Percentiles rank a stretch among this genome's conserved stretches.
phyloP scores from a whole-genome alignment of 2,113 vertebrate species.

The Oryzias celebensis region DNA sequence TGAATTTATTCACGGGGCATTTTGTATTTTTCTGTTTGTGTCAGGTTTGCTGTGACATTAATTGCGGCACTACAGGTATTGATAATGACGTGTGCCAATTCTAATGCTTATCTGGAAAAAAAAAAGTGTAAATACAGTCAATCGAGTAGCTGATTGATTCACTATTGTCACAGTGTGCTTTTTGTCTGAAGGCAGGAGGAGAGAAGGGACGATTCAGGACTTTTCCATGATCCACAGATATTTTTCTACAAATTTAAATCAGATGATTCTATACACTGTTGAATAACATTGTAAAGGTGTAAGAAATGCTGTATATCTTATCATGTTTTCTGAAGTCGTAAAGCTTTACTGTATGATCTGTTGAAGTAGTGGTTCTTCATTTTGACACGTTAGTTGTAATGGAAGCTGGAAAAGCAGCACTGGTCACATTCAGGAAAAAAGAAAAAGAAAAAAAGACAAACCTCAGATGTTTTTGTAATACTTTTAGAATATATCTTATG shows the following conservation, averaged over 20 bases:
- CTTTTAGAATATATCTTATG: slow-evolving; percentile 75
- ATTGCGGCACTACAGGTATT: slow-evolving; percentile 74
- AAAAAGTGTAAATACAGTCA: slow-evolving; percentile 67
- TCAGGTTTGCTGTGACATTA: slow-evolving; percentile 76
- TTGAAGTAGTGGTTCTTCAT: slow-evolving; percentile 75
- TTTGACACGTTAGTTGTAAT: slow-evolving; percentile 66
- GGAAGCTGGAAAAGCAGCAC: slow-evolving; percentile 74
- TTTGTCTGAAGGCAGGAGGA: slow-evolving; percentile 71
- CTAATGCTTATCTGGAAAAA: slow-evolving; percentile 63
- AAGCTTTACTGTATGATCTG: slow-evolving; percentile 75
- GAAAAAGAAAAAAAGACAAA: slow-evolving; percentile 53
- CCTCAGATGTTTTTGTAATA: slow-evolving; percentile 78
- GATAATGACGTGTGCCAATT: slow-evolving; percentile 73
- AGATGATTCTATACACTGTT: slow-evolving; percentile 81
- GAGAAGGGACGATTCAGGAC: slow-evolving; percentile 78
- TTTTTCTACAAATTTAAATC: slow-evolving; percentile 81
- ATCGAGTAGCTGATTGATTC: slow-evolving; percentile 67
- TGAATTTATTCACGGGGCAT: slow-evolving; percentile 79
- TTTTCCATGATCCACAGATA: slow-evolving; percentile 78
- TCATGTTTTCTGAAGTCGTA: slow-evolving; percentile 74
- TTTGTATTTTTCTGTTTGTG: slow-evolving; percentile 74
- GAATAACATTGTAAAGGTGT: slow-evolving; percentile 79
- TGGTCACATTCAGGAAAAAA: slow-evolving; percentile 76
- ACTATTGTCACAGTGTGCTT: slow-evolving; percentile 71
- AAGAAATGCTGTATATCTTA: slow-evolving; percentile 75